A percentile compares a stretch with the other conserved stretches of the same genome.
phyloP scores from a whole-genome alignment of 2,113 vertebrate genomes.

The Oncorhynchus keta region DNA sequence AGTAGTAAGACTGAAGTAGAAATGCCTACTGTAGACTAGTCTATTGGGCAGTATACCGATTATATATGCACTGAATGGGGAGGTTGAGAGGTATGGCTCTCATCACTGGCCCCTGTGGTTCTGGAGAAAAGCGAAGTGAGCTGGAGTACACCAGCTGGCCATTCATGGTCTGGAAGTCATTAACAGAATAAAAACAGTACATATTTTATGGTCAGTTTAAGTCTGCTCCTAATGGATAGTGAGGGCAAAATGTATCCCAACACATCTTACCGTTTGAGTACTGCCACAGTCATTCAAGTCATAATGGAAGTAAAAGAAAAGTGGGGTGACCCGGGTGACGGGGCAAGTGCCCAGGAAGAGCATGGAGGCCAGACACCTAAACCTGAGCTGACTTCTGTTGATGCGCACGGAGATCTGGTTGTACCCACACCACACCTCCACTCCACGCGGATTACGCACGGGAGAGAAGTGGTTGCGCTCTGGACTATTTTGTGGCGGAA shows the following conservation, averaged over 20 bases:
- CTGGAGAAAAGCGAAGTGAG: slow-evolving; percentile 43
- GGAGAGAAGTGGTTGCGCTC: not conserved
- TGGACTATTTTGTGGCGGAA: slow-evolving; percentile 8
- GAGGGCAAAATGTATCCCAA: not conserved
- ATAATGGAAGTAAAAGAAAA: slow-evolving; percentile 37
- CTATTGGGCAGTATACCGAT: slow-evolving; percentile 53
- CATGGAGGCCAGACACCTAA: not conserved
- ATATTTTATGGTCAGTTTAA: not conserved
- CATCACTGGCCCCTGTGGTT: slow-evolving; percentile 43
- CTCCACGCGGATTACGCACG: slow-evolving; percentile 17
- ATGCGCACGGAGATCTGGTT: slow-evolving; percentile 38
- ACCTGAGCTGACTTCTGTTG: slow-evolving; percentile 14
- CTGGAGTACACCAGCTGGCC: slow-evolving; percentile 61
- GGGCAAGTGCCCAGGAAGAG: slow-evolving; percentile 43
- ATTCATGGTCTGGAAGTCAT: slow-evolving; percentile 44
- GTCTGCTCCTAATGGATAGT: not conserved
- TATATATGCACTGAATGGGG: slow-evolving; percentile 60
- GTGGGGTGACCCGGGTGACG: not conserved
- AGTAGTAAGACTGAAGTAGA: not conserved
- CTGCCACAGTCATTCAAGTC: slow-evolving; percentile 26
- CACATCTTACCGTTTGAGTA: slow-evolving; percentile 26
- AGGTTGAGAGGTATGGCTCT: slow-evolving; percentile 51
- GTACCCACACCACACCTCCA: slow-evolving; percentile 46
- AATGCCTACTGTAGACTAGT: not conserved
- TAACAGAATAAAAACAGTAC: not conserved